Evolutionary conservation across 2,888 invertebrate species (phyloP).

Genomic region (Caenorhabditis imperialis): DNA sequence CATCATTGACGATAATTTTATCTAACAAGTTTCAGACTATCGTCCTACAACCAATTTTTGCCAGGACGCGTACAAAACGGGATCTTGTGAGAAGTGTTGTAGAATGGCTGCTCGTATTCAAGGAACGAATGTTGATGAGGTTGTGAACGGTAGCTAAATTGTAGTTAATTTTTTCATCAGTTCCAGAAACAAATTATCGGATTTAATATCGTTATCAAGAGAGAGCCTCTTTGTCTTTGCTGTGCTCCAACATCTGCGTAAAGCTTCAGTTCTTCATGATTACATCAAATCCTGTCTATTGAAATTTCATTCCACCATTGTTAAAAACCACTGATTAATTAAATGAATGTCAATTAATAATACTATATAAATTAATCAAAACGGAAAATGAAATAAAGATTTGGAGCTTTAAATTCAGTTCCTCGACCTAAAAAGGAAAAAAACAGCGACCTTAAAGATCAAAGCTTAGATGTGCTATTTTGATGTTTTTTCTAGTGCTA

Average conservation of each 20-base stretch:
- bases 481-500: neutral
- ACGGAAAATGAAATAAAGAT: too few species aligned
- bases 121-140: conserved; percentile 23
- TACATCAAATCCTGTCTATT: too few species aligned
- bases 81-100: conserved; percentile 41
- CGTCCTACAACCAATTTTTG: conserved; percentile 26
- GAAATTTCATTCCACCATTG: too few species aligned
- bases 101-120: conserved; percentile 38
- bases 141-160: neutral
- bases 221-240: conserved; percentile 36
- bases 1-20: too few species aligned
- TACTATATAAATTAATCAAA: too few species aligned
- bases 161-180: neutral
- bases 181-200: conserved; percentile 34
- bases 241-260: conserved; percentile 50
- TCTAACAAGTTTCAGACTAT: conserved; percentile 6
- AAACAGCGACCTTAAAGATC: too few species aligned
- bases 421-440: too few species aligned
- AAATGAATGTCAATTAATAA: too few species aligned
- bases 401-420: too few species aligned
- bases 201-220: conserved; percentile 37
- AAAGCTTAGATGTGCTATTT: too few species aligned
- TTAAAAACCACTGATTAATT: too few species aligned
- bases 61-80: conserved; percentile 29
- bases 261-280: too few species aligned